Base-by-base conservation (phyloP, 2,888 invertebrate genomes). In the Mellilla xanthometata region DNA sequence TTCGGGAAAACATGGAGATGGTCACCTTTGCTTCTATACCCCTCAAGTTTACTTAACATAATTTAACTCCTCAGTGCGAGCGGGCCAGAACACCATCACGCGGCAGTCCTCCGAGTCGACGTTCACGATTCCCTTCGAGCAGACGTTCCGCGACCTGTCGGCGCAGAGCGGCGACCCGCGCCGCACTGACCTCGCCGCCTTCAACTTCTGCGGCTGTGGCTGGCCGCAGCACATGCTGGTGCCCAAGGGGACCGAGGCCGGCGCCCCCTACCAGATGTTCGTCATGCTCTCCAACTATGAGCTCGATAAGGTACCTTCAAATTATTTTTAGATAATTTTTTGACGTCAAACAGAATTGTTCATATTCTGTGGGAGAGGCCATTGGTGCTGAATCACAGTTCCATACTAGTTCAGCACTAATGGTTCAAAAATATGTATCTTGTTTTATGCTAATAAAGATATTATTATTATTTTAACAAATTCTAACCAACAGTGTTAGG, bases 161-260 rank as follows among this genome's bases (percentile, higher is more conserved):
- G 45, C 43, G 0, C 78, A 78, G 53, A 69, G 67, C 42, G 47
- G 56, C 19, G 56, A 77, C 65, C 63, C 81, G n/a, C 61, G 64
- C 1, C 56, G 55, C 8, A 27, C 49, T 1, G 48, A 55, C 11
- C 71, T 81, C 2, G 77, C 81, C 2, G 53, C 75, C 15, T 90
- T 91, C 75, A 91, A 91, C 76, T 91, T 80, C 83, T 93, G 93
- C 76, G 93, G 92, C 35, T 93, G 93, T 60, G 92, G 92, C 19
- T 91, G 92, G 91, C 92, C 92, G 0, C 90, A 91, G 48, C 91
- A 92, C 68, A 86, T 92, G 84, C 80, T 91, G 26, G 77, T 91
- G 10, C 92, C 92, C 0, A 88, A 82, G 51, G 92, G 92, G 0
- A 85, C 83, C 0, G 82, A 76, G 42, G 68, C 65, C 1, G 90